phyloP scores from a whole-genome alignment of 2,888 invertebrate species.

The Rhimphoctona megacephalus region DNA sequence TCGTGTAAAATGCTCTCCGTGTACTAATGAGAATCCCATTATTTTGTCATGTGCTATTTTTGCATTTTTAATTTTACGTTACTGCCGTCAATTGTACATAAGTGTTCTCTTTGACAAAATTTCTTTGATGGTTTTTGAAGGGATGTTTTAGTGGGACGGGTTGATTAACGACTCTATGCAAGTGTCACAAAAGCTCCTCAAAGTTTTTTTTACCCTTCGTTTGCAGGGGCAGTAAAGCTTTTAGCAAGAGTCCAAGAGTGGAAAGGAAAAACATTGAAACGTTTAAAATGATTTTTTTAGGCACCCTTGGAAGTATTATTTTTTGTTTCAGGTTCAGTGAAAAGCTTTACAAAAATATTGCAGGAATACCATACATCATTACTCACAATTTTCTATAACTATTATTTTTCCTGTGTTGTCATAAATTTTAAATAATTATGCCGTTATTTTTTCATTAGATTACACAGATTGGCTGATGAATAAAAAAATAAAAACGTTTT shows the following conservation, averaged over 20 bases:
- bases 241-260: not conserved
- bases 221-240: not conserved
- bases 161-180: constrained; percentile 9
- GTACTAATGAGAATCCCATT: not conserved
- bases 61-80: not conserved
- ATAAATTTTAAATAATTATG: not conserved
- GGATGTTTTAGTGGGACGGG: not conserved
- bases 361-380: not conserved
- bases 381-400: not conserved
- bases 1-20: too few relatives aligned
- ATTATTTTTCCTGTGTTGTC: not conserved
- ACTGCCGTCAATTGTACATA: too few relatives aligned
- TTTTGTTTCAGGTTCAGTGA: not conserved
- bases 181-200: not conserved
- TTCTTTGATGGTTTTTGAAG: not conserved
- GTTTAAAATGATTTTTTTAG: constrained; percentile 9
- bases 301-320: not conserved
- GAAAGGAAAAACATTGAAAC: not conserved
- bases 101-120: constrained; percentile 16
- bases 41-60: not conserved
- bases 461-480: not conserved
- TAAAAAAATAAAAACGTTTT: constrained; percentile 6
- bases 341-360: not conserved
- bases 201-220: not conserved
- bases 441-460: not conserved